These are phyloP conservation scores for Nemopilema nomurai DNA, from an alignment of 30 jellyfish, hydroid and myxozoan genomes.

Conservation along the genomic window DNA sequence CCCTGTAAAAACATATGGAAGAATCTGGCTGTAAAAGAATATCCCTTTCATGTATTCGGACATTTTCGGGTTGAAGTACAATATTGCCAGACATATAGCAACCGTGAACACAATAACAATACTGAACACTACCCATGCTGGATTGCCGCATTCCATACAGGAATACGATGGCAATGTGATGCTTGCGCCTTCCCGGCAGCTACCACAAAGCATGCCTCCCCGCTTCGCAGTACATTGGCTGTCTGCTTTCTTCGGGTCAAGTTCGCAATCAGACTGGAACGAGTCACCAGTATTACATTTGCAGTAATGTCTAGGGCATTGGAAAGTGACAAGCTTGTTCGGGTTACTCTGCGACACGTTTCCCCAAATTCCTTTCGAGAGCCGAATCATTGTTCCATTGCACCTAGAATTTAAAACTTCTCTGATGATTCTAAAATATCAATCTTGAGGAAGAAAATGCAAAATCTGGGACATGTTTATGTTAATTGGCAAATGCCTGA, in stretches of 20 bases:
- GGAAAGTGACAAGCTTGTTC: slow-evolving; percentile 25
- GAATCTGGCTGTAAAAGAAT: slow-evolving; percentile 69
- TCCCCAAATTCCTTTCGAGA: slow-evolving; percentile 72
- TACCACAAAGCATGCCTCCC: slow-evolving; percentile 71
- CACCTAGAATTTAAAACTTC: slow-evolving; percentile 38
- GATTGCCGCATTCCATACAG: slow-evolving; percentile 58
- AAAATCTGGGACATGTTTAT: not conserved
- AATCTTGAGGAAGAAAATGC: not conserved
- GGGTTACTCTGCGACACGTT: slow-evolving; percentile 25
- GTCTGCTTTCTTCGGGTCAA: slow-evolving; percentile 39
- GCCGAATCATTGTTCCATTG: slow-evolving; percentile 33
- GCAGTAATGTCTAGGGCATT: slow-evolving; percentile 62
- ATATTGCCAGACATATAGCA: slow-evolving; percentile 32
- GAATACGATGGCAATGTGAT: slow-evolving; percentile 39
- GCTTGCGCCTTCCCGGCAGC: slow-evolving; percentile 62
- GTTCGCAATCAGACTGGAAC: slow-evolving; percentile 42
- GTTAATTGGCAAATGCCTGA: too few species aligned
- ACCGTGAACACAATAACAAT: slow-evolving; percentile 15
- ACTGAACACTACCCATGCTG: slow-evolving; percentile 8
- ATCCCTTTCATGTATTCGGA: slow-evolving; percentile 67
- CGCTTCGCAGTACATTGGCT: slow-evolving; percentile 61
- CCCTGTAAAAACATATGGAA: slow-evolving; percentile 59
- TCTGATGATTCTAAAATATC: too few species aligned
- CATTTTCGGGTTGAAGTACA: slow-evolving; percentile 65
- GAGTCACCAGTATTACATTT: slow-evolving; percentile 25